phyloP scores from a whole-genome alignment of 2,797 vertebrate species.

The Scarus forsteni region DNA sequence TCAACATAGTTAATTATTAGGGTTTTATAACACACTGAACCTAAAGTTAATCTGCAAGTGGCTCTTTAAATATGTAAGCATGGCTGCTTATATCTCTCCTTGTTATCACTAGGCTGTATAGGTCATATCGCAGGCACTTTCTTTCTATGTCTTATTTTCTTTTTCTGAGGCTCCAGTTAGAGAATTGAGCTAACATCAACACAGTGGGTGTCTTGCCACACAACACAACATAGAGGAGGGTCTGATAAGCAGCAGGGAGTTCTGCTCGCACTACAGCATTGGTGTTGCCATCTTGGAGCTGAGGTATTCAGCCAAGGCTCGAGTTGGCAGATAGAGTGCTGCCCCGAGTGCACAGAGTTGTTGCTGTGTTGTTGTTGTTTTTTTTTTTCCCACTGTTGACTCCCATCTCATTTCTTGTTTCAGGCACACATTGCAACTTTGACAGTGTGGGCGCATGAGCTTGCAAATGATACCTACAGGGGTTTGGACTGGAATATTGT shows the following conservation, averaged over 20 bases:
- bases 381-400: slow-evolving; percentile 27
- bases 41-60: no score
- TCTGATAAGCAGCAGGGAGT: slow-evolving; percentile 51
- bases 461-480: slow-evolving; percentile 60
- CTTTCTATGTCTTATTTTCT: not conserved
- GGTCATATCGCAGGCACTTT: not conserved
- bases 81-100: not conserved
- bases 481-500: slow-evolving; percentile 52
- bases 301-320: slow-evolving; percentile 39
- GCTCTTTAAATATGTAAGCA: no score
- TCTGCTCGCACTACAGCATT: slow-evolving; percentile 13
- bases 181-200: slow-evolving; percentile 42
- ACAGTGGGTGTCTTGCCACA: slow-evolving; percentile 32
- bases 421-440: slow-evolving; percentile 54
- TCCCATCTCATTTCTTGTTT: slow-evolving; percentile 54
- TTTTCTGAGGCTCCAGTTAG: slow-evolving; percentile 16
- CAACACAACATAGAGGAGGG: slow-evolving; percentile 34
- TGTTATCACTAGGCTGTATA: not conserved
- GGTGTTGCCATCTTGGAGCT: slow-evolving; percentile 36
- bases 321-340: slow-evolving; percentile 38
- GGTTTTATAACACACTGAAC: no score
- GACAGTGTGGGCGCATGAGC: slow-evolving; percentile 33
- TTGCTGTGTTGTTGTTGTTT: slow-evolving; percentile 27
- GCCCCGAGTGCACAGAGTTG: slow-evolving; percentile 30
- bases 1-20: no score